Base-by-base conservation (phyloP, 2,888 invertebrate genomes). In the Clunio marinus region DNA sequence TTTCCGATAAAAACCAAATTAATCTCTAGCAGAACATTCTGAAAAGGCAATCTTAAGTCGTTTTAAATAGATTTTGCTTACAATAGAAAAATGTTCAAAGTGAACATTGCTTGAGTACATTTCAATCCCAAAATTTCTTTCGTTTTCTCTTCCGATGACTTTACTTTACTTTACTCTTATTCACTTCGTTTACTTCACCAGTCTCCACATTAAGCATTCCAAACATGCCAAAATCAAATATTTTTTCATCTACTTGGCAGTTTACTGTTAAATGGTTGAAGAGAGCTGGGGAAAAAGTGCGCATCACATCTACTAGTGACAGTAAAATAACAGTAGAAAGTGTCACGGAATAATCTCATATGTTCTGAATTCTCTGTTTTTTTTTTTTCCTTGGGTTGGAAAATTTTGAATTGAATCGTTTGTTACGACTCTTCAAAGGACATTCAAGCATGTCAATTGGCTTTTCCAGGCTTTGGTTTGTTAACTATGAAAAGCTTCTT, bases 211-310 rank as follows among this genome's bases (percentile, higher is more conserved):
- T 63, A 63, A 17, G 46, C 45, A 63, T 63, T 63, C 63, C 37
- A 27, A 37, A 63, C 63, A 63, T 63, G 63, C 24, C 45, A 46
- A 35, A 63, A 63, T 63, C 63, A 63, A 63, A 63, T 63, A 63
- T 63, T 63, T 63, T 45, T 45, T 20, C 63, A 63, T 63, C 63
- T 46, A 45, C 63, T 63, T 46, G 63, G 37, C 63, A 63, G 10
- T 41, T 62, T 62, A 41, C 24, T 15, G 41, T 41, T 41, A 41
- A 41, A 41, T 41, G 41, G 41, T 41, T 41, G 41, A 41, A 41
- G 10, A 41, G 41, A 41, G 41, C 32, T n/a, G 41, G n/a, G 41
- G 41, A 10, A 63, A 32, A 59, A 32, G 32, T 32, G 15, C 22
- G 22, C 20, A 45, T 63, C 45, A 46, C 45, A 45, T 27, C 5